Evolutionary conservation across 2,888 invertebrate species (phyloP), one percentile per base, ranked within the genome.

Genomic region (Standfussiana lucernea): DNA sequence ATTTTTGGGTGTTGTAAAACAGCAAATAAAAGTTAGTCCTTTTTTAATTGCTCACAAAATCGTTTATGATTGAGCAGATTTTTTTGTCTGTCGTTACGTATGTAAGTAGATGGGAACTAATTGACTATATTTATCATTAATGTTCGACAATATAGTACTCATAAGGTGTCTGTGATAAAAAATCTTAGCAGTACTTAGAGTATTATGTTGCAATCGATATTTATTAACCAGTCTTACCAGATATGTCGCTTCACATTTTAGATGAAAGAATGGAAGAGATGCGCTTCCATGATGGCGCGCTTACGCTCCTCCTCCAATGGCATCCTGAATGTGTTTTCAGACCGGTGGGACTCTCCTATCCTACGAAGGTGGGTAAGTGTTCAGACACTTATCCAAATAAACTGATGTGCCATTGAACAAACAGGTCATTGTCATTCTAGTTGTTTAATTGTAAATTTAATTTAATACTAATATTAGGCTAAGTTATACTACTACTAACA

Each of bases 261-360:
- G 68, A 78, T 74, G 76, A 76, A 84, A 86, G 62, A 87, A 88
- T 84, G 82, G n/a, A n/a, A n/a, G n/a, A n/a, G n/a, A n/a, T n/a
- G n/a, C n/a, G n/a, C n/a, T n/a, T n/a, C n/a, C n/a, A n/a, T n/a
- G n/a, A n/a, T n/a, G n/a, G n/a, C n/a, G n/a, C n/a, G n/a, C n/a
- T n/a, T n/a, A n/a, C n/a, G n/a, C n/a, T n/a, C n/a, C n/a, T n/a
- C n/a, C n/a, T n/a, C n/a, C n/a, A n/a, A n/a, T n/a, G n/a, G n/a
- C n/a, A n/a, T n/a, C n/a, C n/a, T n/a, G n/a, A n/a, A n/a, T n/a
- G n/a, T n/a, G n/a, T n/a, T n/a, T n/a, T n/a, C n/a, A n/a, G n/a
- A n/a, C n/a, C n/a, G n/a, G n/a, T n/a, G n/a, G n/a, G n/a, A n/a
- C n/a, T n/a, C n/a, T n/a, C n/a, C n/a, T n/a, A n/a, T n/a, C n/a